Evolutionary conservation across 2,797 vertebrate species (phyloP), one percentile per base, ranked within the genome.

Genomic region (Sternotherus odoratus): DNA sequence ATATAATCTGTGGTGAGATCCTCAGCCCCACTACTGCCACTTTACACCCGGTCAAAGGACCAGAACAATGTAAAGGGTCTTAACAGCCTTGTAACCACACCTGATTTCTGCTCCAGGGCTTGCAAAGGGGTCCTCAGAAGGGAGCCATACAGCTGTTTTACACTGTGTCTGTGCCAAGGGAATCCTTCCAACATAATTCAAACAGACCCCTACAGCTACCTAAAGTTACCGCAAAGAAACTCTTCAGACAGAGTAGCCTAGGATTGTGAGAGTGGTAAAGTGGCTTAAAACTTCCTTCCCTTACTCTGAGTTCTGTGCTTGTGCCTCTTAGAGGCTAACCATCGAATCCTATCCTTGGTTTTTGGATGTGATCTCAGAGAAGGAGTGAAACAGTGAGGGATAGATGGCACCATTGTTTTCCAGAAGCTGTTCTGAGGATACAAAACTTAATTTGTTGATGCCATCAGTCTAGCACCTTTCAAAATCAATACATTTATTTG

Each of bases 391-490:
- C 83, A 92, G 91, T 49, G 30, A 33, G 39, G 69, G 30, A 66
- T 36, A 36, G 33, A n/a, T 66, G 19, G n/a, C 63, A 72, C 81
- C 75, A 46, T 13, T 80, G 49, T 82, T 91, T 94, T 80, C 88
- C 87, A 85, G 79, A 82, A 83, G 91, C 79, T 87, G 80, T 89
- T 94, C 81, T 93, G 72, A 89, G 63, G 90, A 91, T 82, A 88
- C 53, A 90, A 84, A 92, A 95, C 69, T 94, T 77, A 93, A 90
- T 81, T 92, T 79, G 57, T 93, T 95, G 88, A 86, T 88, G 53
- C 94, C 96, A 96, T 95, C 85, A 84, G 0, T 13, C 96, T 33
- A 93, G 88, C 92, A 69, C 82, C 88, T 81, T 74, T 79, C 81
- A 82, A 48, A 12, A 72, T 75, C 84, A 90, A 26, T 95, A 87